Percentiles rank a stretch among this genome's conserved stretches.
Conservation (phyloP, 2,113 vertebrate genomes). For the Lophotis ruficrista region DNA sequence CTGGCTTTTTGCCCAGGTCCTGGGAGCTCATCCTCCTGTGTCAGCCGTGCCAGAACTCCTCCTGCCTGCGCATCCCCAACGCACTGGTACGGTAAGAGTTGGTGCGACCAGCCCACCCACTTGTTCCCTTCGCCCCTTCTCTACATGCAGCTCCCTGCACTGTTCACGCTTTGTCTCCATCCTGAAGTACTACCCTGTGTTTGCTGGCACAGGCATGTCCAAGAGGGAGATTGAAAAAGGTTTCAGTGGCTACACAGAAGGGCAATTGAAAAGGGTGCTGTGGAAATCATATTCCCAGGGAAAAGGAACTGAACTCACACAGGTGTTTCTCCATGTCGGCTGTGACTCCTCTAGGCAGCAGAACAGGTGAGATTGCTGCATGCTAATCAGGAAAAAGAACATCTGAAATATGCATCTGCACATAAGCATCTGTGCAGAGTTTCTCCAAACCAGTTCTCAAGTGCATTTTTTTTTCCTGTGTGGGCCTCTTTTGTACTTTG, state of each 20-base stretch:
- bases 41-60: background rate
- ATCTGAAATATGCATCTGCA: slow-evolving; percentile 71
- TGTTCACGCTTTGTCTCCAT: background rate
- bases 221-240: background rate
- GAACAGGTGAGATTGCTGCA: slow-evolving; percentile 66
- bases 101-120: background rate
- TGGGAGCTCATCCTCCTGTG: background rate
- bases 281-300: slow-evolving; percentile 15
- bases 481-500: slow-evolving; percentile 34
- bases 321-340: slow-evolving; percentile 52
- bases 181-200: background rate
- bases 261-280: background rate
- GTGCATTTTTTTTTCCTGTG: slow-evolving; percentile 37
- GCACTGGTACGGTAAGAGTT: background rate
- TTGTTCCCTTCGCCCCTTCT: background rate
- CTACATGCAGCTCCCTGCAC: background rate
- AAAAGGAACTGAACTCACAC: background rate
- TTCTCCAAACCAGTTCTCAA: slow-evolving; percentile 58
- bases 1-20: background rate
- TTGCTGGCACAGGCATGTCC: background rate
- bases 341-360: slow-evolving; percentile 51
- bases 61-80: background rate
- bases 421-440: slow-evolving; percentile 66
- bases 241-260: background rate
- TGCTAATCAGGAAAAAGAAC: slow-evolving; percentile 62